Evolutionary conservation across 2,888 invertebrate genomes (phyloP), one percentile per base, ranked within the genome.

Genomic region (Chymomyza caudatula): DNA sequence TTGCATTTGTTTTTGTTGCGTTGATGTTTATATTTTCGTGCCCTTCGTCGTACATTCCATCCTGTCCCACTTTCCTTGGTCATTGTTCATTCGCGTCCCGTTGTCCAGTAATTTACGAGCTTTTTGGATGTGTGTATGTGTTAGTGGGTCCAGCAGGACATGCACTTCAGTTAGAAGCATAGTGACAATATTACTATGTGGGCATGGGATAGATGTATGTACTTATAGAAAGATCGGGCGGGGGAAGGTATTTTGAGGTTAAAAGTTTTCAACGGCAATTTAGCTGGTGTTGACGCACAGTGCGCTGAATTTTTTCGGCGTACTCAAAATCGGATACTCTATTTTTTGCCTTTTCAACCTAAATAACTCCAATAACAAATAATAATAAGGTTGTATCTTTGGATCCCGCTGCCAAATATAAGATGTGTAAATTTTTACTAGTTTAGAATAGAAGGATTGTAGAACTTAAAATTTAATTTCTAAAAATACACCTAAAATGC

Each of bases 41-140:
- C 4, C 19, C 51, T 22, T 54, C 15, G 29, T 22, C 8, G 15
- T 43, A 4, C 54, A 20, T n/a, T 3, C 23, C 20, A 5, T 20
- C 43, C 44, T 15, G 19, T 17, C 56, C 42, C 58, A 25, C 20
- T 11, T 6, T 47, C 58, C 57, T 55, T 37, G 29, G 29, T 11
- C 57, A 20, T 64, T 58, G 63, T 63, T 58, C 58, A 57, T 59
- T 44, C 47, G 56, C 60, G 60, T 65, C 69, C 69, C 71, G 74
- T 79, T 79, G 83, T 73, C 76, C 83, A 86, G 86, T 83, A 83
- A 83, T 83, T 83, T 86, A 83, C 82, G 82, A 83, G 84, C 77
- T 81, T 81, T 78, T 78, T 78, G 64, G 65, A 51, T 17, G 15
- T 54, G 13, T 23, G 77, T 75, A 73, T 83, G 76, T 82, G 83